Conservation (phyloP, 2,888 invertebrate species). For the Galeopsomyia nigrocyanea region DNA sequence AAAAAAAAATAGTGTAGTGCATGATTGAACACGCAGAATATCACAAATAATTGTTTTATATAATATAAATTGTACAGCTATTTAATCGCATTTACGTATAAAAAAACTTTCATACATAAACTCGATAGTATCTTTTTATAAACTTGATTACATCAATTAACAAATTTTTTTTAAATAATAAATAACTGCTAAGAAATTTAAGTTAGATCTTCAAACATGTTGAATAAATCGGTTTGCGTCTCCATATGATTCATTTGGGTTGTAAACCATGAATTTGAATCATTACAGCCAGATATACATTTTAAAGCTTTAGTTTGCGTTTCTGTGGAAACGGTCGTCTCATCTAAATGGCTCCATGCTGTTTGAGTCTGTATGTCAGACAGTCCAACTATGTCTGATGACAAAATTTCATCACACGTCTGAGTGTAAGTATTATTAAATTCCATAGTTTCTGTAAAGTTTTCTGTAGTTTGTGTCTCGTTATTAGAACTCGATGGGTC, state of each 20-base stretch:
- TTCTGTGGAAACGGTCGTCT: conserved; percentile 73
- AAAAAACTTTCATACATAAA: conserved; percentile 37
- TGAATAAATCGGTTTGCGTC: conserved; percentile 71
- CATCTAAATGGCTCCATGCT: conserved; percentile 71
- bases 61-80: conserved; percentile 41
- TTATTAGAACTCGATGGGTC: conserved; percentile 70
- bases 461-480: conserved; percentile 75
- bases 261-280: conserved; percentile 59
- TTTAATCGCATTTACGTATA: conserved; percentile 41
- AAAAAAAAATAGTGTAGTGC: conserved; percentile 5
- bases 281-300: conserved; percentile 54
- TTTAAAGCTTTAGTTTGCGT: conserved; percentile 71
- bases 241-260: conserved; percentile 70
- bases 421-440: conserved; percentile 71
- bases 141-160: conserved; percentile 16
- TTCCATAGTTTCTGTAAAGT: conserved; percentile 64
- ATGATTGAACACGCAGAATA: conserved; percentile 25
- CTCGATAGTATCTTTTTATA: conserved; percentile 8
- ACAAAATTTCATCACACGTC: conserved; percentile 72
- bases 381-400: conserved; percentile 71
- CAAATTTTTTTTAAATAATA: conserved; percentile 1
- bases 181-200: conserved; percentile 20
- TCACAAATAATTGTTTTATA: conserved; percentile 42
- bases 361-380: conserved; percentile 78
- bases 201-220: conserved; percentile 61